Percentiles rank a stretch among this genome's conserved stretches.
Evolutionary conservation across 2,888 invertebrate species (phyloP).

Genomic region (Lypha dubia): DNA sequence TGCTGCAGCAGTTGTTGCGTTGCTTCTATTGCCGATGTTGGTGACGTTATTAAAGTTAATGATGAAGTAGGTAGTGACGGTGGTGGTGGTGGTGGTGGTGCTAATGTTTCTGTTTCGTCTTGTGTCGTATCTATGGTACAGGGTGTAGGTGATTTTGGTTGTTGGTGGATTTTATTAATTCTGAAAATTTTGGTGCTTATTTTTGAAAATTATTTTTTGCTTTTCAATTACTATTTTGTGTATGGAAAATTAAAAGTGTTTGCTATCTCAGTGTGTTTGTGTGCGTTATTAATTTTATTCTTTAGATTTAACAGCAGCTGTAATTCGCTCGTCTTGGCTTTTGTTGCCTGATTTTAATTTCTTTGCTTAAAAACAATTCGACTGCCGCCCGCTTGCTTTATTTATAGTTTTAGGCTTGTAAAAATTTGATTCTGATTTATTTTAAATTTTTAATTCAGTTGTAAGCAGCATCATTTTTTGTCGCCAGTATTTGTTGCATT

Average conservation of each 20-base stretch:
- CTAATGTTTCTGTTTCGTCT: constrained; percentile 36
- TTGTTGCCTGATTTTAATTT: constrained; percentile 43
- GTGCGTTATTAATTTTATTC: not conserved
- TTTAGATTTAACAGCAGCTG: constrained; percentile 4
- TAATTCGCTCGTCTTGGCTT: constrained; percentile 18
- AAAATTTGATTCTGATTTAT: constrained; percentile 20
- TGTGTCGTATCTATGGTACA: constrained; percentile 60
- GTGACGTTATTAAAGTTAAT: constrained; percentile 31
- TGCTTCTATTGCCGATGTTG: constrained; percentile 39
- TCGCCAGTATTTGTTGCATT: constrained; percentile 14
- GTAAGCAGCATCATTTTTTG: constrained; percentile 25
- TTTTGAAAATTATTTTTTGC: not conserved
- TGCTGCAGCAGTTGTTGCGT: constrained; percentile 48
- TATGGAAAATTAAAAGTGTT: constrained; percentile 35
- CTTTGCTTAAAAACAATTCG: too few relatives aligned
- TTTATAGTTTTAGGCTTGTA: not conserved
- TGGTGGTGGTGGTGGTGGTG: not conserved
- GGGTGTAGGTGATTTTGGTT: constrained; percentile 69
- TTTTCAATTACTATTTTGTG: constrained; percentile 14
- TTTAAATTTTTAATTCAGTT: constrained; percentile 18
- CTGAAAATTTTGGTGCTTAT: constrained; percentile 71
- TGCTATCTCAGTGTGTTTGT: constrained; percentile 22
- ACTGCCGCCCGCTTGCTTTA: not conserved
- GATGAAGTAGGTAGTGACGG: constrained; percentile 33
- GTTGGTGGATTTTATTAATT: constrained; percentile 73